Conservation (phyloP, 2,113 vertebrate genomes). For the Lepisosteus oculatus region DNA sequence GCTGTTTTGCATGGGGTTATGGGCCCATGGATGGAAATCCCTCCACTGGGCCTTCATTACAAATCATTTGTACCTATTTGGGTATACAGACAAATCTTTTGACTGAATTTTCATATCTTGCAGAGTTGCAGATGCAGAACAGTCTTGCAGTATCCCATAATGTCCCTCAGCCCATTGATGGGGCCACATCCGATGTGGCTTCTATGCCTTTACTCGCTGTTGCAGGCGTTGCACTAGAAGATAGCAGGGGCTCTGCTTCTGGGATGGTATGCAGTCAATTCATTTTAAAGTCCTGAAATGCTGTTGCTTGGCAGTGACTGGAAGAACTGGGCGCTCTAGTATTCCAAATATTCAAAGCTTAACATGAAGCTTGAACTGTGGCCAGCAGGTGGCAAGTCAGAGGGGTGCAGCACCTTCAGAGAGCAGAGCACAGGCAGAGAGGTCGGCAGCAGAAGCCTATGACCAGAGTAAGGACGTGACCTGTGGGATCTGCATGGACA, state of each 20-base stretch:
- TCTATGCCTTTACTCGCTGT: neutral
- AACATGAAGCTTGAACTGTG: neutral
- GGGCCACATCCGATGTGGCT: neutral
- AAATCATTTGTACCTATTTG: too few relatives aligned
- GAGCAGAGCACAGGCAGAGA: neutral
- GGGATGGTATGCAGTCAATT: neutral
- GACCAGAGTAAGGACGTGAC: conserved; percentile 63
- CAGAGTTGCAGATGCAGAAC: neutral
- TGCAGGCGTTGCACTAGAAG: neutral
- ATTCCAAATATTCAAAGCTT: neutral
- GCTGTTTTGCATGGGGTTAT: neutral
- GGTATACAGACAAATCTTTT: too few relatives aligned
- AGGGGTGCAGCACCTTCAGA: conserved; percentile 30
- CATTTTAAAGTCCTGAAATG: neutral
- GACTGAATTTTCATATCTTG: neutral
- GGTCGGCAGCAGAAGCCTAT: conserved; percentile 24
- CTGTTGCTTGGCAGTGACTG: neutral
- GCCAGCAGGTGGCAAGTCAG: conserved; percentile 8
- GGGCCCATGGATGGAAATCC: neutral
- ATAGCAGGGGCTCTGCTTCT: neutral
- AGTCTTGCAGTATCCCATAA: neutral
- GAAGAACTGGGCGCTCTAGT: too few relatives aligned
- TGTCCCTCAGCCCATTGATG: neutral
- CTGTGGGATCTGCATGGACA: conserved; percentile 91
- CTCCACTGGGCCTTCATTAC: too few relatives aligned